A percentile compares a stretch with the other conserved stretches of the same genome.
phyloP scores from a whole-genome alignment of 2,797 vertebrate genomes.

The Pachyuromys duprasi region DNA sequence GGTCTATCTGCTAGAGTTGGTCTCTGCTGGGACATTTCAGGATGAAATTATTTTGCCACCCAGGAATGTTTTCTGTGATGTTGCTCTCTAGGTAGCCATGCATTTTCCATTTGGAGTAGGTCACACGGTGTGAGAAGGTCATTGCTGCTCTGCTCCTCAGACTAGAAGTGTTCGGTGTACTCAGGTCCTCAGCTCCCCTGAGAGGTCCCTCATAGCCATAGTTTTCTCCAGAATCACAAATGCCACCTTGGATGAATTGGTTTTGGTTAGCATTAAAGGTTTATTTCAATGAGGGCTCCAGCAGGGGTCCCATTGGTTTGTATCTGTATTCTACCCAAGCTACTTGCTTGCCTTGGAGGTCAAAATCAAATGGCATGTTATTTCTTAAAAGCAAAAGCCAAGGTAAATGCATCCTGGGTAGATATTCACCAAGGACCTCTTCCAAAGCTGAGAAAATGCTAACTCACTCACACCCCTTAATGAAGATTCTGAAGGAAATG shows the following conservation, averaged over 20 bases:
- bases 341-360: neutral
- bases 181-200: neutral
- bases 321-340: neutral
- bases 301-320: neutral
- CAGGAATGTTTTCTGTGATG: neutral
- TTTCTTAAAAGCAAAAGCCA: neutral
- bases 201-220: neutral
- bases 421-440: neutral
- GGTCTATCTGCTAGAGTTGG: neutral
- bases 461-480: neutral
- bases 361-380: neutral
- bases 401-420: neutral
- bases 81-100: neutral
- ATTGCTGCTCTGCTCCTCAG: neutral
- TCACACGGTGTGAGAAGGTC: neutral
- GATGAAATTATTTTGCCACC: neutral
- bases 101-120: neutral
- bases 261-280: neutral
- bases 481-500: neutral
- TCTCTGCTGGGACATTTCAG: neutral
- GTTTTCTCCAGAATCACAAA: neutral
- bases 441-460: neutral
- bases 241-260: neutral
- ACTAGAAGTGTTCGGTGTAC: neutral
- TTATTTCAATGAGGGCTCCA: neutral